Percentiles rank a stretch among this genome's conserved stretches.
phyloP scores from a whole-genome alignment of 2,797 vertebrate species.

The Selene dorsalis region DNA sequence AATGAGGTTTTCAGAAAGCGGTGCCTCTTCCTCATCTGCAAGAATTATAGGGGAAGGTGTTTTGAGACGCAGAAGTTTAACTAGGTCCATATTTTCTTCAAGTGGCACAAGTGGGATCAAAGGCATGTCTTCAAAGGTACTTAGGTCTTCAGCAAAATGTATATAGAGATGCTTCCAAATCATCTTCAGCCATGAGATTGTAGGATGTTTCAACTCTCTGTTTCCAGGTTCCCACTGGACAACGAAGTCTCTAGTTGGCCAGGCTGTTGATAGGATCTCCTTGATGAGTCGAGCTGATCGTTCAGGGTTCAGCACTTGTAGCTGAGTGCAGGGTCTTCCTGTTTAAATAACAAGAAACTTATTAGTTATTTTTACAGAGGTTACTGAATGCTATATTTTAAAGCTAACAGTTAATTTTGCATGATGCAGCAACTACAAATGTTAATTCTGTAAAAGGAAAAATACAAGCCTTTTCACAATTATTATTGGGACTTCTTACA shows the following conservation, averaged over 20 bases:
- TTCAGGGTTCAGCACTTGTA: constrained; percentile 93
- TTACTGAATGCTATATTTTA: constrained; percentile 6
- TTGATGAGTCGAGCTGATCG: constrained; percentile 95
- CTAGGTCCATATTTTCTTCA: constrained; percentile 82
- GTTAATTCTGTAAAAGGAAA: background rate
- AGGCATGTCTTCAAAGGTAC: constrained; percentile 95
- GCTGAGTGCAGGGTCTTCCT: constrained; percentile 97
- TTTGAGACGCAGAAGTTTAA: constrained; percentile 92
- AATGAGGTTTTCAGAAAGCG: constrained; percentile 88
- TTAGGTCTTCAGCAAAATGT: constrained; percentile 94
- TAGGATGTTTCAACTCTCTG: constrained; percentile 89
- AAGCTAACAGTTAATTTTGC: constrained; percentile 1
- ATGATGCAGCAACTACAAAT: constrained; percentile 5
- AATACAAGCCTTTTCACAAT: constrained; percentile 9
- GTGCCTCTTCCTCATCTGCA: constrained; percentile 87
- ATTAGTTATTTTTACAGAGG: background rate
- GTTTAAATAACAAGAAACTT: constrained; percentile 63
- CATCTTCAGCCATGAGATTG: constrained; percentile 92
- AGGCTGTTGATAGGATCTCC: constrained; percentile 90
- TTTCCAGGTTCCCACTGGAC: constrained; percentile 93
- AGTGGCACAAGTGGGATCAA: constrained; percentile 92
- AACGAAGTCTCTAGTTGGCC: constrained; percentile 91
- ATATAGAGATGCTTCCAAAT: constrained; percentile 98
- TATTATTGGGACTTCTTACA: no score
- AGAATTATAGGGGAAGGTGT: constrained; percentile 92